Conservation (phyloP, 2,888 invertebrate species). For the Epiblema foenella region DNA sequence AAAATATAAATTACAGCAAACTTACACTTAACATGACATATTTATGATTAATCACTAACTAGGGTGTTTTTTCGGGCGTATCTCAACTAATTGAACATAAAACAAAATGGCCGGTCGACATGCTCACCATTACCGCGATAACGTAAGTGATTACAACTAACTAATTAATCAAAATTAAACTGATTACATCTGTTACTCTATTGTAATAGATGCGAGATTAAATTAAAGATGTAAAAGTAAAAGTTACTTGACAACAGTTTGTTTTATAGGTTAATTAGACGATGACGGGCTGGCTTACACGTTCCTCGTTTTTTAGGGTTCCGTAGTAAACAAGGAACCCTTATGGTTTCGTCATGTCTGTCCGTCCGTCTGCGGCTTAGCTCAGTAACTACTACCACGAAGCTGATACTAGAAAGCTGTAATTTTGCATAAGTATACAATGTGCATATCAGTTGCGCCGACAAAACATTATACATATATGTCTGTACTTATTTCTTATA, state of each 20-base stretch:
- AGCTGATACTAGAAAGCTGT: no score
- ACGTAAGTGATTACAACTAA: constrained; percentile 31
- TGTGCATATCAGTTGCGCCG: no score
- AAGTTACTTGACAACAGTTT: no score
- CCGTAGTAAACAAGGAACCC: no score
- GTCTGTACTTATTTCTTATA: no score
- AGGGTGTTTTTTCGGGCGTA: constrained; percentile 24
- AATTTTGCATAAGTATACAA: no score
- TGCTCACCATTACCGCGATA: constrained; percentile 10
- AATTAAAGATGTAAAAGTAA: neutral
- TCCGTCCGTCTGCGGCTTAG: no score
- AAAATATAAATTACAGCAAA: constrained; percentile 18
- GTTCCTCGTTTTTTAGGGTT: no score
- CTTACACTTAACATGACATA: constrained; percentile 13
- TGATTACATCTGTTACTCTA: constrained; percentile 8
- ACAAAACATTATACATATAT: no score
- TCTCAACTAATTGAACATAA: constrained; percentile 25
- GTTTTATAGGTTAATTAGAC: neutral
- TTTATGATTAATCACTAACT: constrained; percentile 24
- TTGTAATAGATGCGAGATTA: neutral
- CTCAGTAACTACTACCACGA: no score
- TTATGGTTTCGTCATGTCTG: no score
- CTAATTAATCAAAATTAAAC: constrained; percentile 24
- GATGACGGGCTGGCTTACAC: constrained; percentile 14
- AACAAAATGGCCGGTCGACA: constrained; percentile 22